Base-by-base conservation (phyloP, 2,888 invertebrate genomes). In the Rhingia rostrata region DNA sequence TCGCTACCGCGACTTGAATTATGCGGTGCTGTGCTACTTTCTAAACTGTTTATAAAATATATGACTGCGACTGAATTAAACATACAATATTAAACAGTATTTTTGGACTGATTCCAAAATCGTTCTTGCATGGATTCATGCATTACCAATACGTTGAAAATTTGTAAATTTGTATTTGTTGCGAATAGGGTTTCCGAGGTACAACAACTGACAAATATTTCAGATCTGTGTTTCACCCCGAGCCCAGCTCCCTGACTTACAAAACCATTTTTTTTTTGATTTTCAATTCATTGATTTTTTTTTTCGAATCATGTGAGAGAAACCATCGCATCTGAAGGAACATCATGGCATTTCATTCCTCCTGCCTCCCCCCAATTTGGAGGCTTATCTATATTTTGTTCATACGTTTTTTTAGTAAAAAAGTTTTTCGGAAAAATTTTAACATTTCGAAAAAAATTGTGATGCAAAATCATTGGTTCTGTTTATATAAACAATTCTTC, bases 151-250 rank as follows among this genome's bases (percentile, higher is more conserved):
- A n/a, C 80, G 70, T 4, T 73, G 61, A 66, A 12, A 54, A 32
- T n/a, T n/a, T n/a, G n/a, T n/a, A n/a, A n/a, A n/a, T n/a, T n/a
- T n/a, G 64, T 61, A 6, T 87, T 86, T 54, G 86, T 88, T 3
- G 82, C 74, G 6, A 87, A 86, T 35, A 75, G 87, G 4, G 87
- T 88, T 4, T 35, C 81, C 9, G 70, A 82, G 54, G 85, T 87
- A 30, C 47, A 84, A 5, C 74, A 86, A 0, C 47, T 63, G 0
- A 60, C 86, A 5, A 53, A 84, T 6, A 30, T 64, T 66, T 10
- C 87, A 87, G 53, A 77, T 88, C 0, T 67, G 86, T 10, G 80
- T 84, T 6, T 86, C 87, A 0, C 54, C 87, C 41, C 87, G 88
- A 9, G 64, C 58, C 5, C n/a, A 30, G 37, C 86, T 84, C 0